These are phyloP conservation scores for Drosophila colorata DNA, from an alignment of 2,888 invertebrate species.

Conservation along the genomic window DNA sequence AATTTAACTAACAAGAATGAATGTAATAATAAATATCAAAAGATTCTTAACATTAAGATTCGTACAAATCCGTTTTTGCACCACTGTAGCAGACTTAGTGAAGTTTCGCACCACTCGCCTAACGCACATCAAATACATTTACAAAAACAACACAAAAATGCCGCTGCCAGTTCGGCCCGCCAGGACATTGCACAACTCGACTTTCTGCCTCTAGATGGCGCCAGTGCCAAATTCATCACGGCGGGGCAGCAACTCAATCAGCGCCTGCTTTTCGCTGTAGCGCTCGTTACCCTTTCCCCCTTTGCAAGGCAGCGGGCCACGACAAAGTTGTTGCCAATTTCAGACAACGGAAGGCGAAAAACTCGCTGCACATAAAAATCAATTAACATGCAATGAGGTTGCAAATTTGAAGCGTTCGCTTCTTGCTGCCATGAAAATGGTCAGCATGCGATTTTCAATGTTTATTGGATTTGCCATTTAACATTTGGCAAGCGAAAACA, in stretches of 20 bases:
- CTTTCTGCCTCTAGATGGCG: constrained; percentile 55
- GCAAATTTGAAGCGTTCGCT: constrained; percentile 54
- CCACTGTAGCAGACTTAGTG: constrained; percentile 37
- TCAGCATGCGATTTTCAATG: constrained; percentile 60
- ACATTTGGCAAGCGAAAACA: constrained; percentile 48
- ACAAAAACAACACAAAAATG: background rate
- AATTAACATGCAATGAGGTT: constrained; percentile 76
- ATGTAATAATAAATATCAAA: too few relatives aligned
- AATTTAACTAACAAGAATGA: too few relatives aligned
- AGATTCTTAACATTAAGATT: too few relatives aligned
- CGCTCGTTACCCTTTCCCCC: background rate
- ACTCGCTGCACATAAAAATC: constrained; percentile 69
- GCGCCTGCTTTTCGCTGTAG: background rate
- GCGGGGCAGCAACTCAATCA: constrained; percentile 34
- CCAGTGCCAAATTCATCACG: constrained; percentile 18
- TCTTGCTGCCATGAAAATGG: constrained; percentile 51
- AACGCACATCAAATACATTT: constrained; percentile 58
- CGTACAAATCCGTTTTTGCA: background rate
- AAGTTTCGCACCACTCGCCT: constrained; percentile 63
- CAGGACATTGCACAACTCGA: constrained; percentile 29
- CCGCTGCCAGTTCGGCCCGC: constrained; percentile 19
- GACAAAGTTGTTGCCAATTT: constrained; percentile 4
- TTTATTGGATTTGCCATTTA: constrained; percentile 74
- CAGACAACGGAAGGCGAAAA: constrained; percentile 6
- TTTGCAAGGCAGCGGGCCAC: too few relatives aligned